phyloP scores from a whole-genome alignment of 2,113 vertebrate species.

The Onychorhynchus coronatus region DNA sequence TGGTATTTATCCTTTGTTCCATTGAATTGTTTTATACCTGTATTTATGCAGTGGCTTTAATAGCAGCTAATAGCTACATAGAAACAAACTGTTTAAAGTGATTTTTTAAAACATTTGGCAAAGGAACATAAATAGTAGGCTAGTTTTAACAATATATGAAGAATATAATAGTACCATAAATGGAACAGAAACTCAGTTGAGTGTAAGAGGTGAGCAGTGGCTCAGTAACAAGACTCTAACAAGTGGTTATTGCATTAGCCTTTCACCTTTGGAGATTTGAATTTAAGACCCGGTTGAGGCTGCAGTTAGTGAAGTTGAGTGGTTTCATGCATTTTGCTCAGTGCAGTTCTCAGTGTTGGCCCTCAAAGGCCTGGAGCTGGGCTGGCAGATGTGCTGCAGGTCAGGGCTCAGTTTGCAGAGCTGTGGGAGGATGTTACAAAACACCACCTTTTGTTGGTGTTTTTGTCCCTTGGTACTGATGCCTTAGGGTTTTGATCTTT shows the following conservation, averaged over 20 bases:
- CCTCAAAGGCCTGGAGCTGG: neutral
- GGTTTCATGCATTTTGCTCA: neutral
- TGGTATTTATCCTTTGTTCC: neutral
- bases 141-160: neutral
- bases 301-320: neutral
- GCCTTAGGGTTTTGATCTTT: too few species aligned
- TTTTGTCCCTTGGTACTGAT: neutral
- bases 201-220: neutral
- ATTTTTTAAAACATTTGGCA: neutral
- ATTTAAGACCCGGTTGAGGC: neutral
- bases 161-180: neutral
- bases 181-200: neutral
- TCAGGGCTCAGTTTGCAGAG: neutral
- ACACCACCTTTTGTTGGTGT: fast-evolving
- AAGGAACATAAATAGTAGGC: neutral
- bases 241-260: conserved; percentile 7
- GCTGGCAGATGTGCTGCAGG: neutral
- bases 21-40: neutral
- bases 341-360: neutral
- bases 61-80: neutral
- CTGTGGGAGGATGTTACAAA: neutral
- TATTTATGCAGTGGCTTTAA: neutral
- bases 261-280: neutral
- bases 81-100: neutral
- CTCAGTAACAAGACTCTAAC: neutral